Evolutionary conservation across 64 coral and sea anemone species (phyloP), one percentile per base, ranked within the genome.

Genomic region (Acropora yongei): DNA sequence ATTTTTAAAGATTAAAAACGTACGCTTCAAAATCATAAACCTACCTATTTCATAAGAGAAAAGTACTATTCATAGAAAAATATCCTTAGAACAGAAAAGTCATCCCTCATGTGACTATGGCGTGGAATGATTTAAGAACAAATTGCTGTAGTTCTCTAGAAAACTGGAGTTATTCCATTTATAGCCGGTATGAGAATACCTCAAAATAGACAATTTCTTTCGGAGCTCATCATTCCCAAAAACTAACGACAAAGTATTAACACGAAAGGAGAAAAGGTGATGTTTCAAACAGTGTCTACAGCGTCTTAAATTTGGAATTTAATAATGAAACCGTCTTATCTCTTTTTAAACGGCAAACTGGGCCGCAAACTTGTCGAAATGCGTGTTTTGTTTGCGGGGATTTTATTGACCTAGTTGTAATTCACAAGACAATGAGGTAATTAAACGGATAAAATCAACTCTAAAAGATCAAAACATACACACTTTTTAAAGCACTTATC

Each of bases 401-500:
- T 85, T 85, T 85, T 71, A 45, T 69, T 85, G 82, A n/a, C 82
- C 47, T 43, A 69, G 41, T 71, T 85, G 58, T 85, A 85, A 85
- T 85, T 85, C n/a, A 49, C 63, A 11, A 85, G 82, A 85, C 82
- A 85, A 85, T 85, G 65, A 6, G 66, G 44, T 85, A 85, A 85
- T 85, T 85, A 85, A 85, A 85, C 46, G 82, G 82, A 71, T 83
- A 66, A 71, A 85, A 85, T 44, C 65, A 71, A 85, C 40, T 20
- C 68, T 71, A 85, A 85, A 85, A 85, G 82, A 85, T 85, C 82
- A 85, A 85, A 85, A 85, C 68, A 85, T 85, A 85, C 82, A 85
- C 43, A 71, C 82, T 85, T 85, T 85, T 85, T 85, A 85, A 85
- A 85, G 82, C 58, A 85, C 82, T 85, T 85, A 71, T 69, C 82